Percentiles rank a stretch among this genome's conserved stretches.
Evolutionary conservation across 2,797 vertebrate species (phyloP).

Genomic region (Anguilla marmorata): DNA sequence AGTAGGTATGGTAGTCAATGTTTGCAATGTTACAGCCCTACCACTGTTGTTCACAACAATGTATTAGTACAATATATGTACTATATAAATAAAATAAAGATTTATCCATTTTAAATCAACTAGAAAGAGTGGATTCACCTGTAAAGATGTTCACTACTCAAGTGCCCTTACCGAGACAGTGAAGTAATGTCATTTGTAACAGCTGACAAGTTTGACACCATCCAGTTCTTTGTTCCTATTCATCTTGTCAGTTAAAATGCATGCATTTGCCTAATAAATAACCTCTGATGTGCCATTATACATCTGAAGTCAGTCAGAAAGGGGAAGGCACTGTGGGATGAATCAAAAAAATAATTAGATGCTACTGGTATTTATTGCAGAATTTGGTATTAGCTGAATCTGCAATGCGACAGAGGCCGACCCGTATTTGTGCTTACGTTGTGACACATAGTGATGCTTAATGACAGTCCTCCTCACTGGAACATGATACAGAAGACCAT

Average conservation of each 20-base stretch:
- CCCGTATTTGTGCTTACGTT: not conserved
- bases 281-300: too few species aligned
- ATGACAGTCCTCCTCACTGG: not conserved
- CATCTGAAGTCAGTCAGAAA: too few species aligned
- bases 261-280: too few species aligned
- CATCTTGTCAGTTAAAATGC: not conserved
- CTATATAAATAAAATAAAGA: slow-evolving; percentile 4
- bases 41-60: not conserved
- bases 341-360: not conserved
- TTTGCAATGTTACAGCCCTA: not conserved
- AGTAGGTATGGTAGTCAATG: not conserved
- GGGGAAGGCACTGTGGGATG: too few species aligned
- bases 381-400: not conserved
- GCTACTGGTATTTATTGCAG: not conserved
- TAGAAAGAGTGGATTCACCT: not conserved
- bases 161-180: not conserved
- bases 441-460: not conserved
- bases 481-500: not conserved
- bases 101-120: not conserved
- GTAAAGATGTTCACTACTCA: not conserved
- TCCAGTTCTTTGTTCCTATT: too few species aligned
- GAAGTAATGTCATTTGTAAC: not conserved
- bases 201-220: not conserved
- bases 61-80: not conserved
- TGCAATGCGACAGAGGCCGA: not conserved